Evolutionary conservation across 1,140 invertebrate genomes (phyloP), one percentile per base, ranked within the genome.

Genomic region (Tetramorium alpestre): DNA sequence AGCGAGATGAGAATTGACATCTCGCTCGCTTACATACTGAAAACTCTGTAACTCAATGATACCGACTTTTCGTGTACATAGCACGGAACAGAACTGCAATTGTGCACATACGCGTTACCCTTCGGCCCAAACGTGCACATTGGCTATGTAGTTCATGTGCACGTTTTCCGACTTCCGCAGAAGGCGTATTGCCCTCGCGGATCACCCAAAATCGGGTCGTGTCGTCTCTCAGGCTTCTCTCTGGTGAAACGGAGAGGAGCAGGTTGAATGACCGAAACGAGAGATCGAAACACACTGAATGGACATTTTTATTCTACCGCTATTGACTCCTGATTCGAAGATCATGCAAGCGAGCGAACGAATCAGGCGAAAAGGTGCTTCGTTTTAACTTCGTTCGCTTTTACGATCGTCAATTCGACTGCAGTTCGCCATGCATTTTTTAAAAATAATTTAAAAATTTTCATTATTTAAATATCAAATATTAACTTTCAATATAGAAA

Each of bases 211-310:
- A 22, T 22, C 22, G 22, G 22, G 22, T 22, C 22, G 22, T 22
- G 22, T 22, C 22, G 22, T 22, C 22, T 22, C 22, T 22, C 22
- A 22, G 22, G 22, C 22, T 22, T 22, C 22, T 22, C 22, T 22
- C 22, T 22, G 51, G 51, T 65, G 65, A 72, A 70, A 70, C 38
- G 44, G 44, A 84, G 51, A 84, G 56, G 18, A 73, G 69, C 80
- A 84, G 47, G 88, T 89, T 90, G 89, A 87, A 90, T 58, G 89
- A 90, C 89, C 78, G 70, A 41, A 75, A 76, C 72, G 56, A 49
- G 72, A 77, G 62, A 85, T 76, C 70, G 72, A 85, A 65, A 54
- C 56, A 47, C 67, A 58, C 64, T 33, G 69, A 88, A 86, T 85
- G 78, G 73, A 69, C 81, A 90, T 88, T 91, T 90, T 90, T 90